Evolutionary conservation across 2,797 vertebrate genomes (phyloP).

Genomic region (Odontamblyopus lacepedii): DNA sequence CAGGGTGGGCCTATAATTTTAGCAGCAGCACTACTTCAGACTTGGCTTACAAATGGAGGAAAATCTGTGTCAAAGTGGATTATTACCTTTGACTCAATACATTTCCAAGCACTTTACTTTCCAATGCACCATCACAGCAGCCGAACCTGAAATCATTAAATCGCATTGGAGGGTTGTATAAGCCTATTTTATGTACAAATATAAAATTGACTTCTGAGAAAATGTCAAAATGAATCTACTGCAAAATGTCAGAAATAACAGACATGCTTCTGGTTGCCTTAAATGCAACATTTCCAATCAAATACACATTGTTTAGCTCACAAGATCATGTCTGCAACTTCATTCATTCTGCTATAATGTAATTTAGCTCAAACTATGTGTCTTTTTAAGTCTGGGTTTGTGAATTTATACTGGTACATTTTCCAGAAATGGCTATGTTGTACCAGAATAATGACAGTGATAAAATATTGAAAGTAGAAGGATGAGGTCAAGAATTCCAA

Average conservation of each 20-base stretch:
- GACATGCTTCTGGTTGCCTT: background rate
- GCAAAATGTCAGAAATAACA: background rate
- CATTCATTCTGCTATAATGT: background rate
- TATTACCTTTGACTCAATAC: conserved; percentile 42
- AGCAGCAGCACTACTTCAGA: conserved; percentile 16
- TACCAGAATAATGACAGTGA: no score
- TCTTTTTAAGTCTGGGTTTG: no score
- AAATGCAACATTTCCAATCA: conserved; percentile 21
- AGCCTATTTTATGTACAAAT: conserved; percentile 14
- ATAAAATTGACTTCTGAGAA: background rate
- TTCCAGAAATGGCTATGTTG: background rate
- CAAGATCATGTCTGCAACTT: background rate
- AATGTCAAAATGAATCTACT: conserved; percentile 1
- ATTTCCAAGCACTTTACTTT: conserved; percentile 40
- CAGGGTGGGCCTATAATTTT: conserved; percentile 52
- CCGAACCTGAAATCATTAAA: conserved; percentile 10
- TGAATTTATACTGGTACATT: conserved; percentile 6
- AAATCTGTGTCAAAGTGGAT: conserved; percentile 44
- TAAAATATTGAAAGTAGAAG: no score
- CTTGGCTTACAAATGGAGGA: conserved; percentile 36
- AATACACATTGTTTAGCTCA: background rate
- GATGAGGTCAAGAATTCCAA: no score
- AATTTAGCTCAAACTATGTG: background rate
- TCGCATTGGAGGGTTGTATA: conserved; percentile 11
- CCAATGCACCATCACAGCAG: conserved; percentile 17